These are phyloP conservation scores for Cactoblastis cactorum DNA, from an alignment of 2,888 invertebrate species.

Conservation along the genomic window DNA sequence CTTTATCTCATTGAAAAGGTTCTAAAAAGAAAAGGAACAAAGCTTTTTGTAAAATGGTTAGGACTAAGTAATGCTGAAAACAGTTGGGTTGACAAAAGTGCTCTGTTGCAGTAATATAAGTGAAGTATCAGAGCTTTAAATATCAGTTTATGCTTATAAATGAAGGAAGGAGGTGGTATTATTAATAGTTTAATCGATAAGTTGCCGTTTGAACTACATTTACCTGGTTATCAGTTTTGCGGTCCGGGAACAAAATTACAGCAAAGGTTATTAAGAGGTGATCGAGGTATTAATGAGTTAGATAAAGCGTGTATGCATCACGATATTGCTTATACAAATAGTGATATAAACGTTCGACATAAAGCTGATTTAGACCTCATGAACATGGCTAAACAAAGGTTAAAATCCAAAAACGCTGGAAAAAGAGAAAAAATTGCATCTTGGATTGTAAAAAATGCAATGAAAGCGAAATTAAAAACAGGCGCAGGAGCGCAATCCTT, in stretches of 20 bases:
- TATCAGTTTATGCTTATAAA: background rate
- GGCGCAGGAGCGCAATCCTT: background rate
- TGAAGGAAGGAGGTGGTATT: background rate
- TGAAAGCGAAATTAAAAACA: background rate
- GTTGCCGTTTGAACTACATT: background rate
- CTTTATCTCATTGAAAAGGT: background rate
- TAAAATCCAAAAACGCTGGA: background rate
- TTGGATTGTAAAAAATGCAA: background rate
- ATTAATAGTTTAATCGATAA: background rate
- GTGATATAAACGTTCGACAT: background rate
- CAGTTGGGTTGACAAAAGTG: background rate
- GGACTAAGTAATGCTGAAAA: background rate
- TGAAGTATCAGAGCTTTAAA: background rate
- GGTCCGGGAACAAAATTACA: background rate
- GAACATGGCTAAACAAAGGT: background rate
- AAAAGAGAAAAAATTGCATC: background rate
- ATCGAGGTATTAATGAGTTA: too few relatives aligned
- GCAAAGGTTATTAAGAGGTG: background rate
- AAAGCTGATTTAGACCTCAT: background rate
- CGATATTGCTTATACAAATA: too few relatives aligned
- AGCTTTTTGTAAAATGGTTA: background rate
- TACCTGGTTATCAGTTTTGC: background rate
- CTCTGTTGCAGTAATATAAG: background rate
- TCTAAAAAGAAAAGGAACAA: background rate
- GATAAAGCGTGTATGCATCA: too few relatives aligned